Base-by-base conservation (phyloP, 2,113 vertebrate genomes). In the Alethe castanea region DNA sequence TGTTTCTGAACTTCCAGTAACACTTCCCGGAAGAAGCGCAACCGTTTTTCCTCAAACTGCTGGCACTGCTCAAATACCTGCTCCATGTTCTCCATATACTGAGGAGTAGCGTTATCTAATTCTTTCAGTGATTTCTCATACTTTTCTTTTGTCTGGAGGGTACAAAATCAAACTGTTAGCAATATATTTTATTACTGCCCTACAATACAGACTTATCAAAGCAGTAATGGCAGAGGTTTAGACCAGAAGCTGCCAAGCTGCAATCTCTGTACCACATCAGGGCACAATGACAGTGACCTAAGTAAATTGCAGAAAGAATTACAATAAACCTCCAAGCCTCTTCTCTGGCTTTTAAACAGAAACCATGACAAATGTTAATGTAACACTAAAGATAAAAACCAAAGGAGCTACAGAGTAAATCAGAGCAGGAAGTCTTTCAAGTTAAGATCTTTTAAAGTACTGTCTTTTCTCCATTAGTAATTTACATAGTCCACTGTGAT, bases 71-170 rank as follows among this genome's bases (percentile, higher is more conserved):
- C 99, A 29, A 99, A 99, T 44, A 99, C 99, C 94, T 99, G 99
- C 96, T 99, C 99, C 99, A 99, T 99, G 97, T 99, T 99, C 97
- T 99, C 99, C 98, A 99, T 99, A 65, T 99, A 99, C 90, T 99
- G 99, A 56, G 99, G 99, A 5, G 98, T 99, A 65, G 98, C 69
- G 96, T 98, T 98, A 95, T 99, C 98, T 19, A 99, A 97, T 71
- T 99, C 99, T 53, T 99, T 99, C 59, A 99, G 97, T 9, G 98
- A 97, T 94, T 99, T 99, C 91, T 99, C 98, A 29, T 99, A 99
- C 56, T 99, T 99, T 81, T 99, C 99, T 96, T 98, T 99, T 80
- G 98, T 98, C 99, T 99, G 73, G 8, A 8, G 15, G 60, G 33
- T 25, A 50, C 18, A 48, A 92, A 96, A 81, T 8, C 40, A 66